These are phyloP conservation scores for Gnathonemus longibarbis DNA, from an alignment of 2,113 vertebrate genomes.

Conservation along the genomic window DNA sequence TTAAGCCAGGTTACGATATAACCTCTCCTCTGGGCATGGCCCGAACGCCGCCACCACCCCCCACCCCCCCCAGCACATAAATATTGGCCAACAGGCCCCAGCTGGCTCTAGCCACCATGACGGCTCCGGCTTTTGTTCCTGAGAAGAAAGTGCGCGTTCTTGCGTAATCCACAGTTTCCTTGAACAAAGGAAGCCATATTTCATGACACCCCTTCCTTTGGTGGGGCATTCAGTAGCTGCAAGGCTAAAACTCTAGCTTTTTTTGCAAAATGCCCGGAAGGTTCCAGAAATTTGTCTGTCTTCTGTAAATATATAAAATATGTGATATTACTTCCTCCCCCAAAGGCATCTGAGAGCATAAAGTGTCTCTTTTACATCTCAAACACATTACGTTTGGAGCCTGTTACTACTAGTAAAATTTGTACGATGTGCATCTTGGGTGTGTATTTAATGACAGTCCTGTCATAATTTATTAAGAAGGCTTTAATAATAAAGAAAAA, in stretches of 20 bases:
- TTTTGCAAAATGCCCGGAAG: neutral
- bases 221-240: neutral
- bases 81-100: neutral
- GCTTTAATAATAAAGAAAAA: neutral
- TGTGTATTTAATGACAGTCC: neutral
- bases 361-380: neutral
- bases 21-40: neutral
- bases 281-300: neutral
- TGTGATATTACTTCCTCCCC: neutral
- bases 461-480: neutral
- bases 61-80: neutral
- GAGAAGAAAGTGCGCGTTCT: neutral
- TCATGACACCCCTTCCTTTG: neutral
- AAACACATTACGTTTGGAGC: neutral
- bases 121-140: neutral
- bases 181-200: conserved; percentile 1
- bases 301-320: neutral
- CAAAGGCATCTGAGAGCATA: neutral
- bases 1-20: neutral
- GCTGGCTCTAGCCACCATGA: neutral
- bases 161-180: conserved; percentile 2
- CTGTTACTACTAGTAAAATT: neutral
- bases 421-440: neutral
- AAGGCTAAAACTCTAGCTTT: neutral
- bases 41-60: neutral